Evolutionary conservation across 2,888 invertebrate genomes (phyloP), one percentile per base, ranked within the genome.

Genomic region (Stramonita haemastoma): DNA sequence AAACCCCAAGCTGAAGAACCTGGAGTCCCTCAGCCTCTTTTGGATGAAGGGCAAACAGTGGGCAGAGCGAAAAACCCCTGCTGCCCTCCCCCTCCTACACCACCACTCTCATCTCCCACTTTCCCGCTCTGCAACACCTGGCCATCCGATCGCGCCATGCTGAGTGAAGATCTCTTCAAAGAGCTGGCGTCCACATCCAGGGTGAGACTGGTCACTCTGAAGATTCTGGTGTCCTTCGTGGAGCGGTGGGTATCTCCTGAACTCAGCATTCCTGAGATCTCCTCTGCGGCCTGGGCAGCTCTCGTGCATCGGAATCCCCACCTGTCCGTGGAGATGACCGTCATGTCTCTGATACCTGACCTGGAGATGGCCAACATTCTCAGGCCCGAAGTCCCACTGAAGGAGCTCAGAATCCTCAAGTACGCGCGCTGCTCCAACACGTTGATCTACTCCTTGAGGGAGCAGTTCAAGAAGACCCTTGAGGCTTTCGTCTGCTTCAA

Each of bases 61-160:
- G 94, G 92, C 93, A 0, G 93, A 94, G 87, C 86, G 93, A 86
- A 91, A n/a, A 92, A 57, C 94, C 94, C 0, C 91, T 93, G 73
- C 91, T 95, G 19, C 93, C 93, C 0, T 88, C 92, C 8, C 88
- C 91, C 0, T 88, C 89, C 0, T 87, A 90, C n/a, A 92, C 92
- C 0, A 0, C 90, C n/a, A 29, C 90, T 11, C 36, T 94, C 5
- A 88, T 94, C 0, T 57, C 89, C 4, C 90, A 93, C 84, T 93
- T 94, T 60, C 89, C 46, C 11, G 90, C 92, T n/a, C 89, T 95
- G 17, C 91, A 91, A 26, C 90, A 91, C 26, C 88, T 95, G 13
- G 92, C 92, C 13, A 87, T 95, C 11, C 91, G 94, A 46, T 93
- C 94, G 6, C 92, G n/a, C 93, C 0, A 94, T 95, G 94, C 60